Base-by-base conservation (phyloP, 1,140 invertebrate species). In the Mizuhopecten yessoensis region DNA sequence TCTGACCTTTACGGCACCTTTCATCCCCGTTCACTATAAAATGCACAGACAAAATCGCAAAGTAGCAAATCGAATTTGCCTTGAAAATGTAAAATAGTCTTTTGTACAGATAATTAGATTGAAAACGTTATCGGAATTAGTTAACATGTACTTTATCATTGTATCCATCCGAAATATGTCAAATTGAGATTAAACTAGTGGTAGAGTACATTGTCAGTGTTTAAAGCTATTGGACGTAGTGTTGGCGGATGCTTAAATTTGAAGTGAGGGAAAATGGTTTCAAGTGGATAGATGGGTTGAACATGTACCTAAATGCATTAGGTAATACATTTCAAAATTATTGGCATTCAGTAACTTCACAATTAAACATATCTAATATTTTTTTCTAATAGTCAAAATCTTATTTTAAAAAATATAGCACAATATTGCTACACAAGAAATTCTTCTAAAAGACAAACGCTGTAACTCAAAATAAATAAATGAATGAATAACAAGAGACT, bases 71-170 rank as follows among this genome's bases (percentile, higher is more conserved):
- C 57, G 15, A 75, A 75, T 75, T 75, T 75, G 15, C 57, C 5
- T 5, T 29, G 23, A 13, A 75, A 75, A 75, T 17, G n/a, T 75
- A 29, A 23, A 75, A n/a, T 75, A 11, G 9, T 75, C 23, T 75
- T 75, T 29, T 75, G 57, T 75, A 75, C 9, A 75, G 11, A 75
- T 75, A n/a, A 75, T 75, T 75, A 1, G 11, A 11, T 75, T 75
- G 29, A n/a, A 75, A 5, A n/a, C 57, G 57, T 75, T 75, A 9
- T 75, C n/a, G 3, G n/a, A 11, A n/a, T n/a, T 75, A 75, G 57
- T 75, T 75, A 75, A 75, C 57, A 75, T 75, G 57, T 75, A 75
- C 57, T 75, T 75, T 75, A 29, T 75, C 57, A 75, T 3, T 75
- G 5, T 29, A 75, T 75, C 29, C n/a, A 29, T 29, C 57, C n/a